phyloP scores from a whole-genome alignment of 2,888 invertebrate genomes.

The Atrina japonica region DNA sequence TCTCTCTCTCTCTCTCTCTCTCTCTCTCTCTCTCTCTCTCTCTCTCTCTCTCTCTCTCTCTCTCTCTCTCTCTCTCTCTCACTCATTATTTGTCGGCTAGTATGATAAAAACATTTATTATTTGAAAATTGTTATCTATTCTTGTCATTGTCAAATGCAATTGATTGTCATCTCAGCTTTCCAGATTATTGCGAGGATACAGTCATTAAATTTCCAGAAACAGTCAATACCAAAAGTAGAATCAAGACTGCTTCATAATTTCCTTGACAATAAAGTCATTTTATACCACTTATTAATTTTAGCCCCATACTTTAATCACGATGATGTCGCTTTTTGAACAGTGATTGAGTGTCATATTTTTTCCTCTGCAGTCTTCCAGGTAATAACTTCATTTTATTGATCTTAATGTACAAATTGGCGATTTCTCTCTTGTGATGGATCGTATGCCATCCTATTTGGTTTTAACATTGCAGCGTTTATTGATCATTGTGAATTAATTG shows the following conservation, averaged over 20 bases:
- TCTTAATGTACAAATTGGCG: conserved; percentile 5
- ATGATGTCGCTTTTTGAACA: conserved; percentile 2
- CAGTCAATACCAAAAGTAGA: conserved; percentile 15
- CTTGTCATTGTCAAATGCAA: too few species aligned
- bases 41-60: too few species aligned
- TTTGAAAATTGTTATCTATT: too few species aligned
- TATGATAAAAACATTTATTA: too few species aligned
- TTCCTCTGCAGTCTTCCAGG: conserved; percentile 13
- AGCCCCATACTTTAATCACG: conserved; percentile 15
- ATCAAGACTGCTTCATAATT: not conserved
- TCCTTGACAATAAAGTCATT: conserved; percentile 20
- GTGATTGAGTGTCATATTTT: conserved; percentile 26
- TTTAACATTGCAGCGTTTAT: conserved; percentile 26
- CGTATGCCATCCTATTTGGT: conserved; percentile 21
- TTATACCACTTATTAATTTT: conserved; percentile 25
- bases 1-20: too few species aligned
- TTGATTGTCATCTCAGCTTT: conserved; percentile 10
- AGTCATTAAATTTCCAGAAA: not conserved
- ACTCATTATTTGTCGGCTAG: too few species aligned
- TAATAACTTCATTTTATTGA: conserved; percentile 21
- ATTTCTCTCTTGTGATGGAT: conserved; percentile 23
- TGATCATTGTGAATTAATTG: conserved; percentile 39
- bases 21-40: too few species aligned
- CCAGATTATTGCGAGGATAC: too few species aligned
- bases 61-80: too few species aligned